A percentile compares a stretch with the other conserved stretches of the same genome.
Conservation (phyloP, 2,888 invertebrate species). For the Dynastes hyllus region DNA sequence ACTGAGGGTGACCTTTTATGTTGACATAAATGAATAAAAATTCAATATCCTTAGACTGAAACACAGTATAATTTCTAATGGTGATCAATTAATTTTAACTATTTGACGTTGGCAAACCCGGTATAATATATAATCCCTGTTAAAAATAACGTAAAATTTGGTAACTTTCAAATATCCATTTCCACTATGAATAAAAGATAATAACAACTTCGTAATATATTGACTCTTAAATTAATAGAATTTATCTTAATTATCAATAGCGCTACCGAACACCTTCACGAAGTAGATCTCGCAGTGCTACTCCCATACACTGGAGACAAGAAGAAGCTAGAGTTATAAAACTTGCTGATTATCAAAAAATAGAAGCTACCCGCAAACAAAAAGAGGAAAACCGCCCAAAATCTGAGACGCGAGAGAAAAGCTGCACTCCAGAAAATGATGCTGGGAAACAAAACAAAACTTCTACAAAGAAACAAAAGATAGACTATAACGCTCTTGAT, state of each 20-base stretch:
- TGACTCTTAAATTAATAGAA: not conserved
- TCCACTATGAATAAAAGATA: not conserved
- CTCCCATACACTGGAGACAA: slow-evolving; percentile 96
- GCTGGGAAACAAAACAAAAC: slow-evolving; percentile 17
- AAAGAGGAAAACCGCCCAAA: slow-evolving; percentile 53
- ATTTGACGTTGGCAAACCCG: too few relatives aligned
- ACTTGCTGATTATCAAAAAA: slow-evolving; percentile 84
- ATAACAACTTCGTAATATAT: not conserved
- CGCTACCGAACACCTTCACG: slow-evolving; percentile 90
- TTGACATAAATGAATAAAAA: too few relatives aligned
- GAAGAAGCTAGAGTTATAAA: slow-evolving; percentile 90
- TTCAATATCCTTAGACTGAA: too few relatives aligned
- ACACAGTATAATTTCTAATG: too few relatives aligned
- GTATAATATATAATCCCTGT: too few relatives aligned
- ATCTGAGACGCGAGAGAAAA: slow-evolving; percentile 40
- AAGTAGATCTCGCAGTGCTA: slow-evolving; percentile 89
- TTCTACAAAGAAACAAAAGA: slow-evolving; percentile 59
- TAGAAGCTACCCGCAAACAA: slow-evolving; percentile 78
- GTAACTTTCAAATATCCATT: too few relatives aligned
- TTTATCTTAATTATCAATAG: slow-evolving; percentile 69
- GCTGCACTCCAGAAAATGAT: slow-evolving; percentile 34
- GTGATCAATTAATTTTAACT: too few relatives aligned
- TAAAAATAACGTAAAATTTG: too few relatives aligned
- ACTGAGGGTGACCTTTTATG: too few relatives aligned
- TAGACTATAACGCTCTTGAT: slow-evolving; percentile 84